Evolutionary conservation across 37 sponge, comb jelly and placozoan species (phyloP).

Genomic region (Mnemiopsis leidyi): DNA sequence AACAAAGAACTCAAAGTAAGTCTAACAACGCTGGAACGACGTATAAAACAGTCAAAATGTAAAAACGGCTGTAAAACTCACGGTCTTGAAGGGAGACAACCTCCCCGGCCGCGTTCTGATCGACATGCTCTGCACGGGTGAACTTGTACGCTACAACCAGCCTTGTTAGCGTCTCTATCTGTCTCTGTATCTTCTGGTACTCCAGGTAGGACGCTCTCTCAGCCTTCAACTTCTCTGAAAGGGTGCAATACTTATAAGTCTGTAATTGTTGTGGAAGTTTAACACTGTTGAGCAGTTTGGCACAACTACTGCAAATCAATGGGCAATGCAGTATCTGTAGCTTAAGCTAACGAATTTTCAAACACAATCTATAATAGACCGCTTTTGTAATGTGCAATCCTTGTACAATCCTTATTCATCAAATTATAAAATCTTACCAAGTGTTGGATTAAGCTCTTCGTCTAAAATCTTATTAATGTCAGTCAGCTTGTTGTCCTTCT

Average conservation of each 20-base stretch:
- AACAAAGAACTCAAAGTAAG: too few relatives aligned
- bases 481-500: slow-evolving; percentile 91
- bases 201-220: slow-evolving; percentile 95
- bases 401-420: too few relatives aligned
- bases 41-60: too few relatives aligned
- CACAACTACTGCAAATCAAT: too few relatives aligned
- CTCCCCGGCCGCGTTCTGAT: slow-evolving; percentile 23
- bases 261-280: background rate
- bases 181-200: slow-evolving; percentile 86
- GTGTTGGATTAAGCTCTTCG: slow-evolving; percentile 92
- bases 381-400: too few relatives aligned
- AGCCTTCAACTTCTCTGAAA: slow-evolving; percentile 66
- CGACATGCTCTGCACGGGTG: slow-evolving; percentile 73
- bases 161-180: slow-evolving; percentile 84
- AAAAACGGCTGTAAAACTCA: too few relatives aligned
- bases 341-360: background rate
- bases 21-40: too few relatives aligned
- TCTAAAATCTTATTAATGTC: slow-evolving; percentile 92
- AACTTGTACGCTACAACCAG: slow-evolving; percentile 84
- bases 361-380: too few relatives aligned
- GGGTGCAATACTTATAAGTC: background rate
- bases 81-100: background rate
- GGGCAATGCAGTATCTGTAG: background rate
- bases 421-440: slow-evolving; percentile 56
- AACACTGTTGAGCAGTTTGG: background rate